Base-by-base conservation (phyloP, 2,113 vertebrate species). In the Hucho hucho region DNA sequence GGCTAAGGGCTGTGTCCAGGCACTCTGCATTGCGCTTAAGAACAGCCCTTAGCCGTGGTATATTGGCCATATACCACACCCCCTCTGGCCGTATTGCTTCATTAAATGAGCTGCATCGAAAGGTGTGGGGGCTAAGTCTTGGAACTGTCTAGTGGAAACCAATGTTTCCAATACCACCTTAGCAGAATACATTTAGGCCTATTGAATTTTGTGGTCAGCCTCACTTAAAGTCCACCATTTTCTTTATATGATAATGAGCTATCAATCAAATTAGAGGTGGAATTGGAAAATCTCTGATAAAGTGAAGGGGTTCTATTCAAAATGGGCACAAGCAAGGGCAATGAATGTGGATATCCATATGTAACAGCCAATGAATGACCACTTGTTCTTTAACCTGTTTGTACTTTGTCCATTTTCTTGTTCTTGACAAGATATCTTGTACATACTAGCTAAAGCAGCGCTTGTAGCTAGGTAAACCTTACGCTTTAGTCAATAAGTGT, bases 41-140 rank as follows among this genome's bases (percentile, higher is more conserved):
- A 37, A 37, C 32, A 37, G 37, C 29, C 29, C 29, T 32, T 32
- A 32, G 32, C 32, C 32, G 6, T 32, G 32, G 32, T 32, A 7
- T 32, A 32, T 32, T 32, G 32, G 32, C 9, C 37, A 43, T 43
- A 43, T 43, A 43, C 37, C 37, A 43, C 9, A 43, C 9, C 37
- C 32, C 37, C 37, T 43, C 9, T 9, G 37, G 37, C 37, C 37
- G 11, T 43, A 43, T 1, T 43, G 37, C 37, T 43, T 11, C 9
- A 43, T 53, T 53, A 16, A 18, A 53, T 16, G 47, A 49, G 47
- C 3, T 28, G 43, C 46, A 49, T 73, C 58, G 12, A 32, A 64
- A 75, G 84, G 87, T 69, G 83, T 73, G 81, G 74, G 82, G 75
- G 49, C 87, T 79, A 90, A 90, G 88, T 90, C 81, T 78, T 22